Conservation (phyloP, 2,113 vertebrate genomes). For the Catagonus wagneri region DNA sequence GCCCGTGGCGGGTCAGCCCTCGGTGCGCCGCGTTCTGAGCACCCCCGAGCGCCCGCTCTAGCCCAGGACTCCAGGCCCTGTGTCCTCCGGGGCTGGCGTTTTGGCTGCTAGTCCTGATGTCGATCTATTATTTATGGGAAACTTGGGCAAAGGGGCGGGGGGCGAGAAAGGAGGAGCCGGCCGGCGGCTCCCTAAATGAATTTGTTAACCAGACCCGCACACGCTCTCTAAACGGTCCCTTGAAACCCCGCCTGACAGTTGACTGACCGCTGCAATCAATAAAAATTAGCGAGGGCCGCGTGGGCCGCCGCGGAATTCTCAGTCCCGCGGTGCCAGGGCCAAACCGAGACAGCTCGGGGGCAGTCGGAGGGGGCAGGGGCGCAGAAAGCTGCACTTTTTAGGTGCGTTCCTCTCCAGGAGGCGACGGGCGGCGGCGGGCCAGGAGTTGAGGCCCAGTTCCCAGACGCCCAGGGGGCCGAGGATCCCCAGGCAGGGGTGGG, state of each 20-base stretch:
- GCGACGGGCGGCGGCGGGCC: neutral
- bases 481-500: neutral
- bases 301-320: neutral
- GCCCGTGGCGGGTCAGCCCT: neutral
- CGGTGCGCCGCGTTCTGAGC: neutral
- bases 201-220: constrained; percentile 94
- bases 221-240: constrained; percentile 92
- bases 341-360: fast-evolving
- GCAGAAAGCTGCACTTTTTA: neutral
- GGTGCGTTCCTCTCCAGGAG: neutral
- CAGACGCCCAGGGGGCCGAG: fast-evolving
- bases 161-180: constrained; percentile 61
- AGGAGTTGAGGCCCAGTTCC: neutral
- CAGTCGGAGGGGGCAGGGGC: no score
- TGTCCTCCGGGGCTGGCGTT: constrained; percentile 72
- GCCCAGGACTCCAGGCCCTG: neutral
- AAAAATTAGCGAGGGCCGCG: constrained; percentile 88
- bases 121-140: constrained; percentile 92
- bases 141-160: constrained; percentile 85
- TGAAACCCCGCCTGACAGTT: constrained; percentile 95
- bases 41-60: fast-evolving
- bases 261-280: constrained; percentile 93
- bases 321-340: neutral
- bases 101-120: constrained; percentile 79
- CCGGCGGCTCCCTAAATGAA: constrained; percentile 90